These are phyloP conservation scores for Stigmatopora argus DNA, from an alignment of 2,113 vertebrate genomes.

Conservation along the genomic window DNA sequence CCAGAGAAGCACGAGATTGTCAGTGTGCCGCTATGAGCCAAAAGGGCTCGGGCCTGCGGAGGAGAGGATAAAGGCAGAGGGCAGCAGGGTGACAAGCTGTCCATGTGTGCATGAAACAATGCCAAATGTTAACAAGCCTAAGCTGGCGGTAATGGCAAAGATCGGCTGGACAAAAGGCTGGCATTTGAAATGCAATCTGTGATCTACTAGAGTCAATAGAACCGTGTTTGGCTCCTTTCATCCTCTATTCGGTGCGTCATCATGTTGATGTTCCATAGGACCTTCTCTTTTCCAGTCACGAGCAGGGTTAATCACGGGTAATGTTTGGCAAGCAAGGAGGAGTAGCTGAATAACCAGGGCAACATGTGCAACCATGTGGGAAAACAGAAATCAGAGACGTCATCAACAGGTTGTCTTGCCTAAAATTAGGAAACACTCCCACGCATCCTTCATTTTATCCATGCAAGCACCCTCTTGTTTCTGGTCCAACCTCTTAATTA, in stretches of 20 bases:
- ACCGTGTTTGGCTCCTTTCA: conserved; percentile 23
- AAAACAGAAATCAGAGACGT: conserved; percentile 5
- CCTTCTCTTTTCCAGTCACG: conserved; percentile 17
- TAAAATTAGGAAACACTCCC: conserved; percentile 19
- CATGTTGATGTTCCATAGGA: conserved; percentile 33
- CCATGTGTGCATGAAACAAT: conserved; percentile 57
- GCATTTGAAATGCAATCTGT: conserved; percentile 46
- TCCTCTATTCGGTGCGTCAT: conserved; percentile 18
- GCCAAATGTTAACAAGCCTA: conserved; percentile 61
- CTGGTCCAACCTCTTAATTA: background rate
- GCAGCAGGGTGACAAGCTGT: conserved; percentile 62
- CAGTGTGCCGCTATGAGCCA: conserved; percentile 61
- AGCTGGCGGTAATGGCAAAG: conserved; percentile 48
- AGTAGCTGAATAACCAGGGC: conserved; percentile 17
- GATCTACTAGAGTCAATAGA: conserved; percentile 37
- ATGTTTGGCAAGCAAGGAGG: conserved; percentile 1
- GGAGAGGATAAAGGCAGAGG: conserved; percentile 55
- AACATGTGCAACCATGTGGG: conserved; percentile 7
- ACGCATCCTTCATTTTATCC: conserved; percentile 9
- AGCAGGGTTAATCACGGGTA: conserved; percentile 3
- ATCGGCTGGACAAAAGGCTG: conserved; percentile 43
- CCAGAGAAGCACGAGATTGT: conserved; percentile 64
- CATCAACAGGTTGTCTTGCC: conserved; percentile 9
- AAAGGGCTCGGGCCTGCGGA: conserved; percentile 31
- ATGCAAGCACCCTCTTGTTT: conserved; percentile 17